Percentiles rank a stretch among this genome's conserved stretches.
phyloP scores from a whole-genome alignment of 2,888 invertebrate species.

The Reticulitermes lucifugus region DNA sequence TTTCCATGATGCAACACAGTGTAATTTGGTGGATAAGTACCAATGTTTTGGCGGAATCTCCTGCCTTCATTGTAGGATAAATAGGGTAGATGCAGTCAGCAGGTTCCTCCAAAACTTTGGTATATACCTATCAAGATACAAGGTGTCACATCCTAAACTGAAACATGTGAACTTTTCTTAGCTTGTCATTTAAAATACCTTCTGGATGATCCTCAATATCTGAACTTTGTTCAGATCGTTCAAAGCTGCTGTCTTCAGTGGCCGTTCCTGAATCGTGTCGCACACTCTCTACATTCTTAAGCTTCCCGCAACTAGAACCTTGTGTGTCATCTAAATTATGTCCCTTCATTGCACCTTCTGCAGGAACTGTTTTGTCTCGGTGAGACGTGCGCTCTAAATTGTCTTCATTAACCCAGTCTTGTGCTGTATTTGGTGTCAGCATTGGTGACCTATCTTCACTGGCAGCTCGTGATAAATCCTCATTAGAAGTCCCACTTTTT shows the following conservation, averaged over 20 bases:
- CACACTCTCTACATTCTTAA: background rate
- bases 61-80: too few species aligned
- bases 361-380: background rate
- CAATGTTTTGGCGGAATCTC: too few species aligned
- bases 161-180: too few species aligned
- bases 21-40: too few species aligned
- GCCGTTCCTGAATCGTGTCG: background rate
- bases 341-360: background rate
- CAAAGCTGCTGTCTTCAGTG: background rate
- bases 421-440: slow-evolving; percentile 15
- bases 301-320: background rate
- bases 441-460: slow-evolving; percentile 2
- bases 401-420: background rate
- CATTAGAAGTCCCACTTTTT: background rate
- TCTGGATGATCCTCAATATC: background rate
- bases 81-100: too few species aligned
- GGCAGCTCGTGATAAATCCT: background rate
- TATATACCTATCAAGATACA: too few species aligned
- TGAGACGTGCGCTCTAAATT: background rate
- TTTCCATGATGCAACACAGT: too few species aligned
- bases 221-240: background rate
- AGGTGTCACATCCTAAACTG: too few species aligned
- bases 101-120: too few species aligned
- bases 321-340: background rate
- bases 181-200: background rate